These are phyloP conservation scores for Eurypyga helias DNA, from an alignment of 2,113 vertebrate species.

Conservation along the genomic window DNA sequence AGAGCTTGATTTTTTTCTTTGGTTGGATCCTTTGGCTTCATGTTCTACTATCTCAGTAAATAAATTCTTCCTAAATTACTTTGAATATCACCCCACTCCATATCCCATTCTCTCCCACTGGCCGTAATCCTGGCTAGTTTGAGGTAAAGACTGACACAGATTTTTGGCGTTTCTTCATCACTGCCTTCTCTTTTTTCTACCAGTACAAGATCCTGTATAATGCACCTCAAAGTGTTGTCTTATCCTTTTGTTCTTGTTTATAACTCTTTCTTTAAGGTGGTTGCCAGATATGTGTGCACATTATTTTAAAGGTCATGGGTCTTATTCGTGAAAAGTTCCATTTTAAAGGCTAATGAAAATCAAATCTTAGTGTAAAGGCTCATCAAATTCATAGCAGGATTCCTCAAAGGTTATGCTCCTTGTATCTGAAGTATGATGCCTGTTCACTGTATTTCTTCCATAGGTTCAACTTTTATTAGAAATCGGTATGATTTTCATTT, in stretches of 20 bases:
- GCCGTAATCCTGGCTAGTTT: not conserved
- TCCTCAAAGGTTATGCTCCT: conserved; percentile 12
- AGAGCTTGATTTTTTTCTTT: not conserved
- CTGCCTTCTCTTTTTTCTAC: not conserved
- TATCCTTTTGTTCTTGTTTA: conserved; percentile 10
- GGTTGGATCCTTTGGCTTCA: not conserved
- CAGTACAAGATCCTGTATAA: not conserved
- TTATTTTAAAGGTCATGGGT: not conserved
- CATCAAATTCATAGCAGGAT: not conserved
- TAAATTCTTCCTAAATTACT: not conserved
- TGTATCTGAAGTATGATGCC: not conserved
- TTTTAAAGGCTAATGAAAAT: conserved; percentile 21
- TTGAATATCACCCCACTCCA: not conserved
- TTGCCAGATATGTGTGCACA: not conserved
- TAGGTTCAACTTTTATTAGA: conserved; percentile 22
- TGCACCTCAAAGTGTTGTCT: not conserved
- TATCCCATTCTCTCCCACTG: not conserved
- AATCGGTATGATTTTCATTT: not conserved
- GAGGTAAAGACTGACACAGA: not conserved
- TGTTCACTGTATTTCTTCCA: conserved; percentile 14
- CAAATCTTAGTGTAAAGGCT: conserved; percentile 4
- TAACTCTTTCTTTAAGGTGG: conserved; percentile 32
- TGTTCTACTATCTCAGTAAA: conserved; percentile 1
- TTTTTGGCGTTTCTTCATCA: not conserved
- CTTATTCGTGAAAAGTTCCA: not conserved